phyloP scores from a whole-genome alignment of 2,797 vertebrate genomes.

The Hippopotamyrus pictus region DNA sequence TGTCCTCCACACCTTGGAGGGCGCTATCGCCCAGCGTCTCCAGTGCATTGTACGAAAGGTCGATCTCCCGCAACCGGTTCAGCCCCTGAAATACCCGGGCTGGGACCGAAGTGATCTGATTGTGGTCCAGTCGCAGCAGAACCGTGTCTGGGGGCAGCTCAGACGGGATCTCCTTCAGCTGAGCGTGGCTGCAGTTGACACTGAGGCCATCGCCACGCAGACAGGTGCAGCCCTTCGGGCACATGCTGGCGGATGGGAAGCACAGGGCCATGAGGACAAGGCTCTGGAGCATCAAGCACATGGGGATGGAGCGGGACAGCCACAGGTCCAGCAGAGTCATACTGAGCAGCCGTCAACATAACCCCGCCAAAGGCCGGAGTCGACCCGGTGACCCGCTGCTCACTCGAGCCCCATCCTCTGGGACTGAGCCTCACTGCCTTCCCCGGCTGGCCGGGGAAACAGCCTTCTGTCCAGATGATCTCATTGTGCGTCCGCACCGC shows the following conservation, averaged over 20 bases:
- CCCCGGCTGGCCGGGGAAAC: constrained; percentile 34
- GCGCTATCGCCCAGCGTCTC: constrained; percentile 90
- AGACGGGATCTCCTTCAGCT: constrained; percentile 90
- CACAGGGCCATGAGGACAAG: constrained; percentile 97
- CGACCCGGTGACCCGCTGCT: constrained; percentile 46
- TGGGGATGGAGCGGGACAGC: constrained; percentile 93
- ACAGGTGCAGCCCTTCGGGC: constrained; percentile 92
- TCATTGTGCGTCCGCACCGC: constrained; percentile 48
- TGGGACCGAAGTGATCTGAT: constrained; percentile 90
- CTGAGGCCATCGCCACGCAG: constrained; percentile 82
- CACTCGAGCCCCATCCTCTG: constrained; percentile 50
- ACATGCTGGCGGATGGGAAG: constrained; percentile 97
- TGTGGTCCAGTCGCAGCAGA: constrained; percentile 86
- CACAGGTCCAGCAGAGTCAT: constrained; percentile 98
- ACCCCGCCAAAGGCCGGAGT: constrained; percentile 68
- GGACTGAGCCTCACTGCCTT: constrained; percentile 43
- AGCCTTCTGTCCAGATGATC: constrained; percentile 22
- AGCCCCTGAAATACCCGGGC: constrained; percentile 91
- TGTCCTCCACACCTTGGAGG: constrained; percentile 86
- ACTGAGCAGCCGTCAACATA: constrained; percentile 83
- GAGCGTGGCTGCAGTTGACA: constrained; percentile 89
- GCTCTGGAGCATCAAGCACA: constrained; percentile 96
- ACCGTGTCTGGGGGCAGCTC: constrained; percentile 87
- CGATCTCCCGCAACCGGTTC: constrained; percentile 83
- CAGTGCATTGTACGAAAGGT: constrained; percentile 90